Evolutionary conservation across 2,888 invertebrate species (phyloP), one percentile per base, ranked within the genome.

Genomic region (Spisula subtruncata): DNA sequence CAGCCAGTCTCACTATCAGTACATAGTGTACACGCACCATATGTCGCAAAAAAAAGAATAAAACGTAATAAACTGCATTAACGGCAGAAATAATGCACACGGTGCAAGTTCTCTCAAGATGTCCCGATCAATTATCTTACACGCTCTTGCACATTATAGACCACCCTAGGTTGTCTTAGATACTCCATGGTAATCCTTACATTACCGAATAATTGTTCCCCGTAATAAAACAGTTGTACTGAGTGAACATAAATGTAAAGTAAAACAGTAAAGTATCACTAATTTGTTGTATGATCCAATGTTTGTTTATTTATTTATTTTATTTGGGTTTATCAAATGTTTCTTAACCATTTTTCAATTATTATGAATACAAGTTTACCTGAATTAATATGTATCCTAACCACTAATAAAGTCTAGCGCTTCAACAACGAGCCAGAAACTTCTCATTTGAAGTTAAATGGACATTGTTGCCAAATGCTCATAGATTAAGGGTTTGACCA

Each of bases 111-210:
- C 60, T 66, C 25, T n/a, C 60, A 66, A 66, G 25, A 66, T 66
- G 60, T 66, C n/a, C 60, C 60, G 25, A 66, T 66, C 60, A 66
- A 66, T 66, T 66, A 66, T 66, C 60, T n/a, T 10, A 66, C 60
- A 66, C 25, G 25, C 25, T 5, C 60, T n/a, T 66, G 60, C 25
- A 66, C n/a, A 66, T 25, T 66, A n/a, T n/a, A 25, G 60, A 66
- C 60, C 60, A 66, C 60, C 60, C 60, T 12, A 66, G n/a, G 25
- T 12, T 66, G 25, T 25, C 12, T 66, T 25, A n/a, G 25, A 66
- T 56, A 66, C 25, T n/a, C 60, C 25, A 25, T 51, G 16, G 51
- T 25, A 56, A 66, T 5, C 60, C 25, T 66, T 66, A 4, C n/a
- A 66, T 66, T n/a, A 66, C 10, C 2, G 4, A 25, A 66, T 66